A percentile compares a stretch with the other conserved stretches of the same genome.
Evolutionary conservation across 2,113 vertebrate species (phyloP).

Genomic region (Hypanus sabinus): DNA sequence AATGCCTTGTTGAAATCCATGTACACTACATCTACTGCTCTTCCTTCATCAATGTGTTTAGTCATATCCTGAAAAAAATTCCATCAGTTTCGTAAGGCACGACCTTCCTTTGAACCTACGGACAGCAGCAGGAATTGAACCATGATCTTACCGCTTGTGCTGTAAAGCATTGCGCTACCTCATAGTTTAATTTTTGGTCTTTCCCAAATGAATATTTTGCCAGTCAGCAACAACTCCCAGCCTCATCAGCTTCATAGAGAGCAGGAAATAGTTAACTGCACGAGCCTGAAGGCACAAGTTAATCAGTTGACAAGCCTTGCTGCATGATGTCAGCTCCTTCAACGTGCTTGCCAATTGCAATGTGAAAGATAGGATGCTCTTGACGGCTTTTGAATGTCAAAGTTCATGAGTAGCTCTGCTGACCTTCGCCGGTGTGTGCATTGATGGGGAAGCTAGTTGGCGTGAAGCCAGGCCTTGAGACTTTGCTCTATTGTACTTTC

Average conservation of each 20-base stretch:
- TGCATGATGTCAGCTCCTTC: neutral
- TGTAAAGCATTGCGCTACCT: no score
- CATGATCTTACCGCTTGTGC: no score
- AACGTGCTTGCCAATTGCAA: neutral
- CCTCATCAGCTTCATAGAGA: neutral
- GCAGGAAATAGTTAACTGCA: neutral
- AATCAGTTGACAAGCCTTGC: neutral
- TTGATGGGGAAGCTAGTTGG: neutral
- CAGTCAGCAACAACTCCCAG: neutral
- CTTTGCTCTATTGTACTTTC: neutral
- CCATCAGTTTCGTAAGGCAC: no score
- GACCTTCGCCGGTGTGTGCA: neutral
- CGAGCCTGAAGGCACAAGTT: neutral
- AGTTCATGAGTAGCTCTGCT: neutral
- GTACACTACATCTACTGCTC: no score
- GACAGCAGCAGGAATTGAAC: no score
- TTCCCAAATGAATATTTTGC: neutral
- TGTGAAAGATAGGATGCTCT: neutral
- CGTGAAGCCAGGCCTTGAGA: neutral
- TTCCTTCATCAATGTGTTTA: no score
- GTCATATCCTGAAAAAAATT: no score
- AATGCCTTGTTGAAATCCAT: no score
- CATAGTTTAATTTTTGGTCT: no score
- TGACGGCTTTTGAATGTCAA: neutral
- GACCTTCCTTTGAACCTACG: no score